phyloP scores from a whole-genome alignment of 1,140 invertebrate genomes.

The Coboldia fuscipes region DNA sequence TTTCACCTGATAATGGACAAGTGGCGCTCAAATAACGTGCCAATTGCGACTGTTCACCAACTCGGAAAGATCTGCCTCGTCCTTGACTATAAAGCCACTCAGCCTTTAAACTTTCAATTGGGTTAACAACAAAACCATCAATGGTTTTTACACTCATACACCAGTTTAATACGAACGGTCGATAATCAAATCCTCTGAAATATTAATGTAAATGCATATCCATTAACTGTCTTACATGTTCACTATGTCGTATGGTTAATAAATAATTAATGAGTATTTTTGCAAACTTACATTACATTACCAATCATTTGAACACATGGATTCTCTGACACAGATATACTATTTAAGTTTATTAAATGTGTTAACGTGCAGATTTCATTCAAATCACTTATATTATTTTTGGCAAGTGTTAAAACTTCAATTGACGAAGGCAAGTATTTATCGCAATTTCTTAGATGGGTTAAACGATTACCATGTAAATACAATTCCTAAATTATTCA shows the following conservation, averaged over 20 bases:
- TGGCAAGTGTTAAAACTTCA: slow-evolving; percentile 54
- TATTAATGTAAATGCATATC: slow-evolving; percentile 2
- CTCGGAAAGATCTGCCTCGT: slow-evolving; percentile 62
- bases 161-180: slow-evolving; percentile 85
- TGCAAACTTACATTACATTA: slow-evolving; percentile 11
- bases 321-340: slow-evolving; percentile 68
- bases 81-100: slow-evolving; percentile 90
- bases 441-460: slow-evolving; percentile 57
- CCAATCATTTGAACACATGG: slow-evolving; percentile 20
- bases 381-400: slow-evolving; percentile 67
- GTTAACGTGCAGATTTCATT: slow-evolving; percentile 69
- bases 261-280: neutral
- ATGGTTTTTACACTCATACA: slow-evolving; percentile 68
- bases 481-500: slow-evolving; percentile 46
- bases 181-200: slow-evolving; percentile 68
- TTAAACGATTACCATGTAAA: slow-evolving; percentile 69
- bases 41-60: slow-evolving; percentile 62
- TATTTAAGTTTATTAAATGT: slow-evolving; percentile 48
- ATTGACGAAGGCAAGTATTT: slow-evolving; percentile 56
- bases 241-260: neutral
- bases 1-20: slow-evolving; percentile 51
- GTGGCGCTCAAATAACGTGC: slow-evolving; percentile 60
- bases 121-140: slow-evolving; percentile 71
- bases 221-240: neutral
- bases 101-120: slow-evolving; percentile 83